phyloP scores from a whole-genome alignment of 2,113 vertebrate genomes.

The Spilogale gracilis region DNA sequence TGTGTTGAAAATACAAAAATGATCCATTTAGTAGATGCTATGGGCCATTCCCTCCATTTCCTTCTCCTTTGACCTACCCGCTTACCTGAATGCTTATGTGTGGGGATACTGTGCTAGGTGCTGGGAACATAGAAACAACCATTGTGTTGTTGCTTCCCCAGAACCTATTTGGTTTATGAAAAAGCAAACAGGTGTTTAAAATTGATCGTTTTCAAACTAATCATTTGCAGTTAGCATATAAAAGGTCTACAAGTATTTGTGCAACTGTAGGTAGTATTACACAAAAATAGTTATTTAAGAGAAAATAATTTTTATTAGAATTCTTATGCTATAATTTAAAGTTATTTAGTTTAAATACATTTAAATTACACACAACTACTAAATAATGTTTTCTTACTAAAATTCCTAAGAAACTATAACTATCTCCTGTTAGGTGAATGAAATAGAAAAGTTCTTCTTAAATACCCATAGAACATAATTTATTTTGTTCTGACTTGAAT shows the following conservation, averaged over 20 bases:
- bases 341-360: conserved; percentile 36
- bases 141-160: background rate
- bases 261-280: background rate
- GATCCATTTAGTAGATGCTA: background rate
- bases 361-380: conserved; percentile 32
- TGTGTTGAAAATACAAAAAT: background rate
- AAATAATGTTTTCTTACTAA: conserved; percentile 56
- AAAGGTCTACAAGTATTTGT: background rate
- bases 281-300: conserved; percentile 19
- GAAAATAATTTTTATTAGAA: background rate
- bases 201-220: background rate
- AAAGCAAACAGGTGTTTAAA: conserved; percentile 3
- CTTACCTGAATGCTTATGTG: background rate
- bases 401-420: background rate
- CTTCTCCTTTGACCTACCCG: no score
- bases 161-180: background rate
- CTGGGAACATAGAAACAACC: background rate
- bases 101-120: background rate
- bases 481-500: background rate
- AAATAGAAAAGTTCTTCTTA: conserved; percentile 35
- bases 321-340: conserved; percentile 5
- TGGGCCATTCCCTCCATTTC: background rate
- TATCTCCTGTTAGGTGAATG: background rate
- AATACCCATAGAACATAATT: background rate
- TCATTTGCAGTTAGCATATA: background rate